Evolutionary conservation across 2,888 invertebrate genomes (phyloP), one percentile per base, ranked within the genome.

Genomic region (Nymphalis c-album): DNA sequence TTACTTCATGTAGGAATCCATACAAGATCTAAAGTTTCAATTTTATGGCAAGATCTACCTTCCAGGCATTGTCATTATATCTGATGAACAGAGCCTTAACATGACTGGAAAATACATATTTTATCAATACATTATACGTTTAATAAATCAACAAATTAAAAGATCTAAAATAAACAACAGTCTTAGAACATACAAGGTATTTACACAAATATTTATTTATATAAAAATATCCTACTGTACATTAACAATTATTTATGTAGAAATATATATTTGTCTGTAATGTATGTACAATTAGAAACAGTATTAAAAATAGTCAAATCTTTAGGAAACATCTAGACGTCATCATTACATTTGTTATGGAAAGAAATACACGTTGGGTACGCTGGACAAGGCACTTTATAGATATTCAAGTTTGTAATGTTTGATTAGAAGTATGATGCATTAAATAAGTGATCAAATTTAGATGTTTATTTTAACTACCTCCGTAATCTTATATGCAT

Each of bases 161-260:
- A 85, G 85, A 88, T 91, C 88, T 91, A 90, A 71, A 87, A 84
- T 87, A 85, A 90, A 90, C 91, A 92, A 92, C 92, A 92, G 91
- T 92, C 92, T 91, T 92, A 91, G 83, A 85, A 88, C 84, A 87
- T 88, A 91, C 84, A 87, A 83, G 85, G 87, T 92, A 90, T 92
- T 91, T 91, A 91, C 91, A 91, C 87, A 86, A 87, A 88, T 83
- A 85, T 88, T 71, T 78, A 72, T 75, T 74, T 77, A 80, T 80
- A 86, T 88, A 91, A 90, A 92, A 92, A 90, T 91, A 90, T 84
- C 82, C 90, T 91, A 91, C 88, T 90, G 87, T 91, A 91, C 90
- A 91, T 82, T 88, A 90, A 91, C 88, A 90, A 90, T 85, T 82
- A 81, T 85, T 79, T 82, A 80, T 87, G 86, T 90, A 92, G 87